Evolutionary conservation across 1,140 invertebrate species (phyloP).

Genomic region (Trachymyrmex septentrionalis): DNA sequence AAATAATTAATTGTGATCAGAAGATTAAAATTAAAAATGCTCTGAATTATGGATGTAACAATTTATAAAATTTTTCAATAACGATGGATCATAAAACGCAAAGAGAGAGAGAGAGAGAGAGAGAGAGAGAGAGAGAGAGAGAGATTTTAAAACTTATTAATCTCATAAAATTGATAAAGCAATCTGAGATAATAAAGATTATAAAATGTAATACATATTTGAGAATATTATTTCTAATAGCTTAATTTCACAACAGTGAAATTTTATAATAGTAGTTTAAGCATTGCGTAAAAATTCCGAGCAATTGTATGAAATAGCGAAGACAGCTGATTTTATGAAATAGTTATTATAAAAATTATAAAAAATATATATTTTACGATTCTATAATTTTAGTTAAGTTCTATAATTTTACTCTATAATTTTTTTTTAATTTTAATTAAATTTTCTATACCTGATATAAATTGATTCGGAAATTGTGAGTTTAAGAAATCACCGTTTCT

Average conservation of each 20-base stretch:
- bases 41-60: neutral
- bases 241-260: neutral
- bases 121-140: too few species aligned
- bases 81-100: neutral
- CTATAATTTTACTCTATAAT: too few species aligned
- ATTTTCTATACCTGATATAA: neutral
- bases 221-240: neutral
- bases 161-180: neutral
- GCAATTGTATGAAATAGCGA: too few species aligned
- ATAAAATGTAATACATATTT: neutral
- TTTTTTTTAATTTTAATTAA: neutral
- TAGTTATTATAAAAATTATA: neutral
- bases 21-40: neutral
- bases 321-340: neutral
- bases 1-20: neutral
- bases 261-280: neutral
- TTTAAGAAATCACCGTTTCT: neutral
- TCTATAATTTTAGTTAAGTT: neutral
- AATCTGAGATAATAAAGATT: neutral
- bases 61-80: neutral
- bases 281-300: neutral
- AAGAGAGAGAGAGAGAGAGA: neutral
- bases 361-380: neutral
- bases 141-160: conserved; percentile 1
- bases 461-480: neutral